Evolutionary conservation across 2,113 vertebrate genomes (phyloP), one percentile per base, ranked within the genome.

Genomic region (Cinclus mexicanus): DNA sequence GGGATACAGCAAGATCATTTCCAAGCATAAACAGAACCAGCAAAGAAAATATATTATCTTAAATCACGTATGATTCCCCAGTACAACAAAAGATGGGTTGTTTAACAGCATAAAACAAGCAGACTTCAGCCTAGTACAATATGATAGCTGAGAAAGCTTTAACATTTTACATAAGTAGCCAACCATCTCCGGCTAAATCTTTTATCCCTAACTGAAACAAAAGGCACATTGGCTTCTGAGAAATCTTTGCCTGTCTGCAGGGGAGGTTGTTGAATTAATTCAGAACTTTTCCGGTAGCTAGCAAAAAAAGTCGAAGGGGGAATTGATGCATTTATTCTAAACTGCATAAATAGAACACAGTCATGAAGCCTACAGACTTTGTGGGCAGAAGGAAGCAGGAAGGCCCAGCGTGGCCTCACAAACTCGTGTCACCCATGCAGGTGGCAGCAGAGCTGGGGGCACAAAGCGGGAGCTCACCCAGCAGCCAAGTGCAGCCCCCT

Each of bases 1-100:
- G 37, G 61, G 33, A 90, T 92, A 92, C 23, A 90, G 88, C 69
- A 90, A 92, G 80, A 94, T 93, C 78, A 93, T 96, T 97, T 96
- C 90, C 72, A 87, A 87, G 79, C 80, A 93, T 95, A 94, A 96
- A 93, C 79, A 91, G 85, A 74, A 17, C 68, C 37, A 75, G 80
- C 28, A 87, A 94, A 91, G 79, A 90, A 94, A 94, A 95, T 92
- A 55, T 35, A 83, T 86, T 83, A 89, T 49, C 88, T 92, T 83
- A 96, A 94, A 95, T 83, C 79, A 83, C 91, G 52, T 71, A 89
- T 84, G 20, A 2, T 90, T 95, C 55, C 47, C 67, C 28, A 12
- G 37, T 18, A 88, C 4, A 21, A 92, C 79, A 83, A 93, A 87
- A 93, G 69, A 83, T 82, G 31, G 28, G 60, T 22, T 90, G 92